A percentile compares a stretch with the other conserved stretches of the same genome.
Conservation (phyloP, 23 tunicate species). For the Halocynthia aurantium region DNA sequence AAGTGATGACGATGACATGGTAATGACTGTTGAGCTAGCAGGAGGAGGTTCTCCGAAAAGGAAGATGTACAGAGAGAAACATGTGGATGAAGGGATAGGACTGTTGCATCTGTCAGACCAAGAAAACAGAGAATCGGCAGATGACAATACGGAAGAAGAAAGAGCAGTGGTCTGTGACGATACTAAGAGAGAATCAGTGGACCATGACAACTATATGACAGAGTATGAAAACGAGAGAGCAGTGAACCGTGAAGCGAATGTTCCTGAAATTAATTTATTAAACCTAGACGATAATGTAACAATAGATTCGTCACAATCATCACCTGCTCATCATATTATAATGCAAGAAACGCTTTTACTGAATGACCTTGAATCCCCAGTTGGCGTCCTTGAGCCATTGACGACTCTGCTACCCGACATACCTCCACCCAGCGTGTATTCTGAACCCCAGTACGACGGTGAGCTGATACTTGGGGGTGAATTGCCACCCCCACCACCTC, state of each 20-base stretch:
- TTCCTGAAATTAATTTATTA: neutral
- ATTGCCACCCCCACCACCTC: constrained; percentile 4
- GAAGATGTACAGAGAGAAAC: neutral
- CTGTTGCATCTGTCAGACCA: neutral
- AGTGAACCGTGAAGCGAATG: no score
- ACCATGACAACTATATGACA: neutral
- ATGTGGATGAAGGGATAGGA: neutral
- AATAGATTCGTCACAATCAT: neutral
- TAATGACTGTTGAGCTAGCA: neutral
- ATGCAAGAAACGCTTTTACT: neutral
- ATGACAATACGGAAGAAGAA: neutral
- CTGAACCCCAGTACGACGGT: constrained; percentile 1
- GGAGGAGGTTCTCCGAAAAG: constrained; percentile 3
- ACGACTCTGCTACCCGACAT: constrained; percentile 5
- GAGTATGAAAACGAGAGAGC: no score
- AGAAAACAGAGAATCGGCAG: neutral
- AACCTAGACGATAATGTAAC: neutral
- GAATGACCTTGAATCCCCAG: no score
- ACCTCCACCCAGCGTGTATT: constrained; percentile 1
- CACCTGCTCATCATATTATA: constrained; percentile 4
- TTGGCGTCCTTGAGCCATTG: neutral
- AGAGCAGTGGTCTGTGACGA: neutral
- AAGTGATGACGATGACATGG: constrained; percentile 33
- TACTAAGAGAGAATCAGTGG: neutral
- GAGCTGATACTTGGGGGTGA: constrained; percentile 9